A percentile compares a stretch with the other conserved stretches of the same genome.
Evolutionary conservation across 2,113 vertebrate genomes (phyloP).

Genomic region (Eleginops maclovinus): DNA sequence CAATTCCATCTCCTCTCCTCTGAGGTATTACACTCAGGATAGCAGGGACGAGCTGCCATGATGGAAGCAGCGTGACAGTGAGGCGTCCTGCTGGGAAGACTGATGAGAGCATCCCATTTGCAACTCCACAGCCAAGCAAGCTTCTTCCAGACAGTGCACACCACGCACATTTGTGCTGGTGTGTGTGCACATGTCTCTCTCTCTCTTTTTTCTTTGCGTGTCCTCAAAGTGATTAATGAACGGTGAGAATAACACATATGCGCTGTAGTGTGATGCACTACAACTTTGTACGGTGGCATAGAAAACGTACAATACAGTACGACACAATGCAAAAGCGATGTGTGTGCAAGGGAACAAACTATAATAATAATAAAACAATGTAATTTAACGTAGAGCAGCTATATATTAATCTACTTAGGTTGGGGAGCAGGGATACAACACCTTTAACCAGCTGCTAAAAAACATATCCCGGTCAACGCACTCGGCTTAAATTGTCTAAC

Average conservation of each 20-base stretch:
- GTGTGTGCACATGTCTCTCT: conserved; percentile 2
- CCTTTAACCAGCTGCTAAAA: too few relatives aligned
- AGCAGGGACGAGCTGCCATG: conserved; percentile 71
- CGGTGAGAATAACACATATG: conserved; percentile 40
- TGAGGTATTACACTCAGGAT: conserved; percentile 66
- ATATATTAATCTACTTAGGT: too few relatives aligned
- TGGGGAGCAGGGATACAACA: too few relatives aligned
- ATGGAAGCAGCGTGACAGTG: conserved; percentile 84
- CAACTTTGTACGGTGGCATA: neutral
- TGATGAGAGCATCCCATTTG: conserved; percentile 85
- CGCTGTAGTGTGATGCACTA: neutral
- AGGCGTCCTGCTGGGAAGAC: conserved; percentile 80
- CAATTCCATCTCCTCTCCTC: conserved; percentile 56
- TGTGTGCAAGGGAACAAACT: neutral
- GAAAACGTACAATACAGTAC: neutral
- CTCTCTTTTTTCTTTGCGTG: conserved; percentile 1
- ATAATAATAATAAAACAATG: neutral
- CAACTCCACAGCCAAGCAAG: conserved; percentile 78
- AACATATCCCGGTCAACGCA: too few relatives aligned
- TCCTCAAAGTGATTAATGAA: conserved; percentile 54
- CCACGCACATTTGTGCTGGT: conserved; percentile 45
- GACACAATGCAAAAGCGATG: neutral
- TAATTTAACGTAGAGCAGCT: neutral
- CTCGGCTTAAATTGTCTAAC: too few relatives aligned
- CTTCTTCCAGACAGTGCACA: conserved; percentile 62